A percentile compares a stretch with the other conserved stretches of the same genome.
phyloP scores from a whole-genome alignment of 2,888 invertebrate species.

The Lycocerus yunnanus region DNA sequence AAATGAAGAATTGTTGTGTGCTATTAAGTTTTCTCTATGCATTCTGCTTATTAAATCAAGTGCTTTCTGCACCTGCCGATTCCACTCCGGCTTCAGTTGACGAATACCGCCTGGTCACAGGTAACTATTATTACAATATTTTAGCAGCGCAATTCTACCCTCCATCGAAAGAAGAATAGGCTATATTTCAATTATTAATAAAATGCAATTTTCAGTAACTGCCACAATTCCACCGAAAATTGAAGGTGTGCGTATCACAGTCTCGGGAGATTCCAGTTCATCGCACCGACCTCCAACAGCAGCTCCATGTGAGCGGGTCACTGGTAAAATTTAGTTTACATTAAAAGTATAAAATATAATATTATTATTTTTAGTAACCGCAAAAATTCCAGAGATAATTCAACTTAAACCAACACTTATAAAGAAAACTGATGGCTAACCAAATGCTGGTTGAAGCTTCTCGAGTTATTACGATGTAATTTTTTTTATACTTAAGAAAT shows the following conservation, averaged over 20 bases:
- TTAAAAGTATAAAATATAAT: neutral
- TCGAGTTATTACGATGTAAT: too few species aligned
- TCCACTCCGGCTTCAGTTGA: neutral
- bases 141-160: too few species aligned
- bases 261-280: neutral
- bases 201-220: too few species aligned
- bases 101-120: neutral
- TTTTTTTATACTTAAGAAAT: too few species aligned
- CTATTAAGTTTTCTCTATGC: neutral
- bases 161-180: too few species aligned
- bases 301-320: accelerated
- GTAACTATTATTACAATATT: too few species aligned
- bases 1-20: neutral
- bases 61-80: neutral
- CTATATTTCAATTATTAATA: too few species aligned
- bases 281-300: neutral
- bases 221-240: neutral
- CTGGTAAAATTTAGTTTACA: neutral
- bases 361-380: neutral
- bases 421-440: neutral
- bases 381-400: neutral
- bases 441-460: too few species aligned
- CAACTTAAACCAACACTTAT: neutral
- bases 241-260: neutral
- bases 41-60: neutral